Evolutionary conservation across 2,888 invertebrate species (phyloP).

Genomic region (Scaptomyza tumidula): DNA sequence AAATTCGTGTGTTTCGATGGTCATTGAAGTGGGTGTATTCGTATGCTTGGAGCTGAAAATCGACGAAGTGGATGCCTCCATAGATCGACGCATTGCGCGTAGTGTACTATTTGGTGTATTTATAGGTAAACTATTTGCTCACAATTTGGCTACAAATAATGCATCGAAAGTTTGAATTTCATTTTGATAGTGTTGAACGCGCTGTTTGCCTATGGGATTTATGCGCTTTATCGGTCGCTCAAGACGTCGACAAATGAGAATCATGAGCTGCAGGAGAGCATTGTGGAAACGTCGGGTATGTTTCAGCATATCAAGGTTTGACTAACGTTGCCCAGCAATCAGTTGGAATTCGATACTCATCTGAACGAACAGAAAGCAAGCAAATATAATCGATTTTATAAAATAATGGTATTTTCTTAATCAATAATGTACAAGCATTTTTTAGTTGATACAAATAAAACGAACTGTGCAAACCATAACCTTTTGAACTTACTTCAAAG

Average conservation of each 20-base stretch:
- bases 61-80: slow-evolving; percentile 78
- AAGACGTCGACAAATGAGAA: slow-evolving; percentile 77
- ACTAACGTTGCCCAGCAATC: slow-evolving; percentile 32
- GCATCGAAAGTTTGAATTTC: neutral
- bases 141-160: too few species aligned
- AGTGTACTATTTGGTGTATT: slow-evolving; percentile 80
- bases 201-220: slow-evolving; percentile 76
- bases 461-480: slow-evolving; percentile 27
- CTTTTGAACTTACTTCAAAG: slow-evolving; percentile 90
- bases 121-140: slow-evolving; percentile 51
- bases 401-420: slow-evolving; percentile 29
- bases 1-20: slow-evolving; percentile 75
- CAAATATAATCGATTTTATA: slow-evolving; percentile 46
- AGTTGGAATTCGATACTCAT: slow-evolving; percentile 25
- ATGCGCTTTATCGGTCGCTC: slow-evolving; percentile 76
- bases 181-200: slow-evolving; percentile 72
- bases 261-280: slow-evolving; percentile 75
- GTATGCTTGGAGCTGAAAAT: slow-evolving; percentile 80
- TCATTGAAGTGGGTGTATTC: slow-evolving; percentile 76
- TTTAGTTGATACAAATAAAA: slow-evolving; percentile 46
- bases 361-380: slow-evolving; percentile 52
- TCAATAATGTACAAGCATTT: slow-evolving; percentile 52
- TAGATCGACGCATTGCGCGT: slow-evolving; percentile 80
- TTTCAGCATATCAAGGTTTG: slow-evolving; percentile 82
- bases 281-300: slow-evolving; percentile 79